phyloP scores from a whole-genome alignment of 2,797 vertebrate species.

The Amniataba percoides region DNA sequence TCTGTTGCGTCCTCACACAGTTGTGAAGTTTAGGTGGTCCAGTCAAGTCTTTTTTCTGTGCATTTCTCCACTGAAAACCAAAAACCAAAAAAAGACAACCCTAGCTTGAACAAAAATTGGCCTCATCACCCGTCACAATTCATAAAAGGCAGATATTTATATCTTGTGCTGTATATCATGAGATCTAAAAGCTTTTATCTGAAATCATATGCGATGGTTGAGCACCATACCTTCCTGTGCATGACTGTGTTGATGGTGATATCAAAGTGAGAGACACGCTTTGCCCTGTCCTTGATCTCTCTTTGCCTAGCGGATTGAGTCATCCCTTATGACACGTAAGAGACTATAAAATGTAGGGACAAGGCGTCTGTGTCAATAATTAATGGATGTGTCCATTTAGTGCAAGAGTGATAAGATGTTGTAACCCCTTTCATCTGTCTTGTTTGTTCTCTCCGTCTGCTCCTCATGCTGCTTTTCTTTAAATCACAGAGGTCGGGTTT shows the following conservation, averaged over 20 bases:
- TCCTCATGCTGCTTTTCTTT: constrained; percentile 24
- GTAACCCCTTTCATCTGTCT: constrained; percentile 47
- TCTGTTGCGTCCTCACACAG: background rate
- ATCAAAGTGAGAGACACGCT: constrained; percentile 59
- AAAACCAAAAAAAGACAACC: background rate
- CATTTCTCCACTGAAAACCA: background rate
- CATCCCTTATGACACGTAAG: constrained; percentile 58
- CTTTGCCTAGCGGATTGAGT: constrained; percentile 56
- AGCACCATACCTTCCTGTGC: constrained; percentile 22
- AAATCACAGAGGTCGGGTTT: constrained; percentile 37
- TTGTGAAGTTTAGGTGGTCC: background rate
- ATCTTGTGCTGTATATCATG: background rate
- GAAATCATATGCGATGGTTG: constrained; percentile 15
- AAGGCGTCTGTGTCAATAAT: constrained; percentile 64
- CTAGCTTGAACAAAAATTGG: background rate
- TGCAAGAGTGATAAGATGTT: constrained; percentile 53
- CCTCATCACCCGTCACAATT: background rate
- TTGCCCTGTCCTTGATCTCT: constrained; percentile 64
- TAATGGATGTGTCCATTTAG: constrained; percentile 71
- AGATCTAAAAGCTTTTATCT: constrained; percentile 26
- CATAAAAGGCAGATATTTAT: constrained; percentile 16
- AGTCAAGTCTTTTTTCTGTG: background rate
- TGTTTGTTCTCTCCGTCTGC: constrained; percentile 51
- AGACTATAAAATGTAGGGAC: constrained; percentile 67
- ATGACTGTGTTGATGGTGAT: constrained; percentile 35